These are phyloP conservation scores for Apostichopus japonicus DNA, from an alignment of 35 echinoderm and acorn worm species.

Conservation along the genomic window DNA sequence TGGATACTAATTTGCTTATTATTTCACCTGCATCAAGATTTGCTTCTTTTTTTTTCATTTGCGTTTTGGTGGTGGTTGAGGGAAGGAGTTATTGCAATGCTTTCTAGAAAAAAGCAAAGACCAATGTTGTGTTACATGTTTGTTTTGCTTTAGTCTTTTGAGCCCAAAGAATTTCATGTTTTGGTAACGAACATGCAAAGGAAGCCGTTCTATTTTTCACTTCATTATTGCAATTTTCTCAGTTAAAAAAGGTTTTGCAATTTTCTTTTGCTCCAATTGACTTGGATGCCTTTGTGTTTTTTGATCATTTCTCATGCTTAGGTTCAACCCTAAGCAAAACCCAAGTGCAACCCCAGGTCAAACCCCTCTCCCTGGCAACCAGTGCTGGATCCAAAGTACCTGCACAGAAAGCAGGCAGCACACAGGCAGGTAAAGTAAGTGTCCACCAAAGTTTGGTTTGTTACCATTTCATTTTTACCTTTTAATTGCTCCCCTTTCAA, in stretches of 20 bases:
- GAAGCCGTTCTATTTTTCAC: too few relatives aligned
- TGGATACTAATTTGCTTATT: too few relatives aligned
- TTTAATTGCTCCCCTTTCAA: neutral
- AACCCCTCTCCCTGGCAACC: constrained; percentile 41
- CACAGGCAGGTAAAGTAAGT: constrained; percentile 45
- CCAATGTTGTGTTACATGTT: too few relatives aligned
- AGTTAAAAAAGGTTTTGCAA: neutral
- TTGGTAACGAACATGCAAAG: too few relatives aligned
- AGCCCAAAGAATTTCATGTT: too few relatives aligned
- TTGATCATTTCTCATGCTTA: constrained; percentile 35
- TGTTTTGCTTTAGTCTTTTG: too few relatives aligned
- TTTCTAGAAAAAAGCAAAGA: too few relatives aligned
- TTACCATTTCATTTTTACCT: neutral
- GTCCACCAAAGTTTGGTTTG: neutral
- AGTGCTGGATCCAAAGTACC: constrained; percentile 36
- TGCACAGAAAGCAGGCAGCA: constrained; percentile 38
- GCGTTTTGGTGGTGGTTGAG: too few relatives aligned
- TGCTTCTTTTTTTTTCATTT: too few relatives aligned
- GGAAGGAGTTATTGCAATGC: too few relatives aligned
- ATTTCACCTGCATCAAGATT: too few relatives aligned
- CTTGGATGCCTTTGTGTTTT: neutral
- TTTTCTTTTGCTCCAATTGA: neutral
- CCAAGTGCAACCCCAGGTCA: constrained; percentile 39
- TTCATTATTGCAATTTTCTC: neutral
- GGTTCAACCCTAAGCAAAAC: constrained; percentile 48